Evolutionary conservation across 2,113 vertebrate genomes (phyloP), one percentile per base, ranked within the genome.

Genomic region (Perca flavescens): DNA sequence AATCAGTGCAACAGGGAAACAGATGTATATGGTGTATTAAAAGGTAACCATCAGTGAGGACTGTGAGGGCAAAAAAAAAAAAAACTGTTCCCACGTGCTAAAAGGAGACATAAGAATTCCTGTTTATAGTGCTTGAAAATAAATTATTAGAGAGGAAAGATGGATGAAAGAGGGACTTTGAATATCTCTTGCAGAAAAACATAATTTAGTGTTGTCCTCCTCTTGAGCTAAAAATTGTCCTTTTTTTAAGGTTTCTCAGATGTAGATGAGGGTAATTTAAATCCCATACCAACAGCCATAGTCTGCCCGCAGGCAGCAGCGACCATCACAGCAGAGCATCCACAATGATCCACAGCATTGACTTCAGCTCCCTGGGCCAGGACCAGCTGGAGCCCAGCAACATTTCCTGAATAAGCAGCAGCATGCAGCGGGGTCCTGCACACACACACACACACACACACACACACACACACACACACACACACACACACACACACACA

Each of bases 341-440:
- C 97, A 36, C 93, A 73, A 31, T 95, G 92, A 94, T 99, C 97
- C 3, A 96, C 95, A 52, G 92, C 88, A 76, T 99, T 96, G 88
- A 99, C 96, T 84, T 97, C 96, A 1, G 97, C 96, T 22, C 96
- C 96, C 83, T 97, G 96, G 90, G 93, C 93, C 93, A 99, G 95
- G n/a, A 97, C 95, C 95, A 98, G 94, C 94, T 97, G 97, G 87
- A 99, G 95, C 85, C 96, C 97, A 40, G 95, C 95, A 79, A 97
- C 91, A 43, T 95, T 97, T 92, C 97, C 98, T 87, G 97, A 96
- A 86, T 97, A 97, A 91, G 97, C 97, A 90, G 97, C 97, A 76
- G 98, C 97, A 89, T 99, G 98, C 94, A 99, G 96, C 10, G 97
- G 96, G 14, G 96, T 97, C 96, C 98, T 99, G 91, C 1, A 19